Evolutionary conservation across 2,797 vertebrate genomes (phyloP), one percentile per base, ranked within the genome.

Genomic region (Myripristis jacobus): DNA sequence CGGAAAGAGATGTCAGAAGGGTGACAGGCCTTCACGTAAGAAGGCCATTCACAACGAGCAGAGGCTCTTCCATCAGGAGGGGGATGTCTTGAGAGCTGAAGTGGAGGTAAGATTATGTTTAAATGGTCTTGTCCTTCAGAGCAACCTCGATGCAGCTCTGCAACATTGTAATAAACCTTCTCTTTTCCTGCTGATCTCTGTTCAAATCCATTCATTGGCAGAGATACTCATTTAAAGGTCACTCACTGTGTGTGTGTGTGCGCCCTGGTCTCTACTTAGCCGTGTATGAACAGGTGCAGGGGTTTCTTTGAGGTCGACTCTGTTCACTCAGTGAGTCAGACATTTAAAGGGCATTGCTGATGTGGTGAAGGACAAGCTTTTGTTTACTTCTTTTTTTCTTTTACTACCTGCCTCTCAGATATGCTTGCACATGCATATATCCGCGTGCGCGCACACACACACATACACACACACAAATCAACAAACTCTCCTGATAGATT

Each of bases 261-360:
- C 56, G 31, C 31, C 4, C n/a, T 9, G 2, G 10, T 52, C 25
- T 65, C 50, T 18, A n/a, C 3, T 6, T 22, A 34, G 16, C 11
- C 3, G 34, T 60, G 73, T 61, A 27, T 77, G 72, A 83, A 80
- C 80, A 87, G 78, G 67, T 86, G 87, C 68, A 61, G 59, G 29
- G 77, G 66, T 79, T 69, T 75, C 9, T 1, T 19, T 66, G 27
- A 48, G 66, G 73, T 80, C 70, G 66, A 71, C 16, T 2, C 4
- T 13, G 16, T 10, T 87, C 69, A 78, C 55, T 75, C 56, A 77
- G 46, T 19, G 34, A 53, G 31, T 19, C 50, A 38, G 71, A 38
- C 25, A 69, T 41, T 44, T 79, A 34, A 77, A 79, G 78, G 77
- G 6, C 75, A 19, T 46, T 31, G 50, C 27, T 55, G 18, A 13